Conservation (phyloP, 2,113 vertebrate species). For the Peromyscus maniculatus region DNA sequence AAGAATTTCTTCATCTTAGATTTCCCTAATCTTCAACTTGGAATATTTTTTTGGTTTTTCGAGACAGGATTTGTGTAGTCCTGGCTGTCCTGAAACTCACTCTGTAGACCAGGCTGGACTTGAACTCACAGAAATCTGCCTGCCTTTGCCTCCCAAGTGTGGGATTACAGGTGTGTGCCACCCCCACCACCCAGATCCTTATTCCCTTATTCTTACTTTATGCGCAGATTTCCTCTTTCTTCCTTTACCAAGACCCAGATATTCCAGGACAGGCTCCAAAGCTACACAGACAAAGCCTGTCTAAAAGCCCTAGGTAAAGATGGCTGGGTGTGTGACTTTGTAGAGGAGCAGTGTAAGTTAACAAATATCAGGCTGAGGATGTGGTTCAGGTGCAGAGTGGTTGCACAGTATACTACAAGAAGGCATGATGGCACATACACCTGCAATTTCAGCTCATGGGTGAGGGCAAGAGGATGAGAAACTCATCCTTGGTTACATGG, state of each 20-base stretch:
- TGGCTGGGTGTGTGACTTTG: background rate
- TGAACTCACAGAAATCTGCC: background rate
- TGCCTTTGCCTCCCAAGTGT: background rate
- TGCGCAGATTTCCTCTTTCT: conserved; percentile 23
- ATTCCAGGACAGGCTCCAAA: too few relatives aligned
- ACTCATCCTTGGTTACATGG: background rate
- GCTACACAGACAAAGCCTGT: too few relatives aligned
- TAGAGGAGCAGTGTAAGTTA: conserved; percentile 17
- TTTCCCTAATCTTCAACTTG: conserved; percentile 21
- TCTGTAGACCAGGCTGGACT: background rate
- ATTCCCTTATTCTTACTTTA: background rate
- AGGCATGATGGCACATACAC: background rate
- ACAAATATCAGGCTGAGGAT: background rate
- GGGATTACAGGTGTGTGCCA: background rate
- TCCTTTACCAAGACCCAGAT: conserved; percentile 7
- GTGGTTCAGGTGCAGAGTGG: background rate
- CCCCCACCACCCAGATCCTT: background rate
- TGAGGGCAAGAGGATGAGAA: background rate
- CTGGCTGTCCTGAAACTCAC: background rate
- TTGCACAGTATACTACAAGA: background rate
- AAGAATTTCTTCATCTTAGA: conserved; percentile 16
- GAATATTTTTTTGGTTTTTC: background rate
- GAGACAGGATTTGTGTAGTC: background rate
- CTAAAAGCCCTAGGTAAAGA: background rate
- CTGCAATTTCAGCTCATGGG: background rate